Conservation (phyloP, 2,113 vertebrate species). For the Phoenicopterus ruber region DNA sequence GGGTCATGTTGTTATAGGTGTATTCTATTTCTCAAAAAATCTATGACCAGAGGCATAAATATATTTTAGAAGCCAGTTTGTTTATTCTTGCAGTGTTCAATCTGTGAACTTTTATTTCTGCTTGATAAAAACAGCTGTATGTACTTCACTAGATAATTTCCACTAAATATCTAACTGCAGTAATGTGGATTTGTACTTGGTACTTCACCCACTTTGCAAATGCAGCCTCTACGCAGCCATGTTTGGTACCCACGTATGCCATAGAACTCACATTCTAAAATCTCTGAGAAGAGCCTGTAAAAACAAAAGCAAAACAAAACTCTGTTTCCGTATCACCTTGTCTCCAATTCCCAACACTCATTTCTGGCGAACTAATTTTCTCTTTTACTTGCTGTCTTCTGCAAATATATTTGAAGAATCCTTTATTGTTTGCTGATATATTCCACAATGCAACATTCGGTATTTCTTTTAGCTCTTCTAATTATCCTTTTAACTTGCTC, state of each 20-base stretch:
- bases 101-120: background rate
- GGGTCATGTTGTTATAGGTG: background rate
- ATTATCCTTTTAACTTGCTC: constrained; percentile 31
- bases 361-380: constrained; percentile 47
- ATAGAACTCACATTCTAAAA: background rate
- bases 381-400: constrained; percentile 24
- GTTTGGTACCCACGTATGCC: background rate
- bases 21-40: background rate
- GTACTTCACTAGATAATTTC: background rate
- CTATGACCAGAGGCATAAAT: background rate
- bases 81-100: background rate
- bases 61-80: background rate
- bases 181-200: background rate
- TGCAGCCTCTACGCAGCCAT: background rate
- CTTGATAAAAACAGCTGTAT: background rate
- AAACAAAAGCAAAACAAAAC: background rate
- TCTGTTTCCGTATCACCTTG: background rate
- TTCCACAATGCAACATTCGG: background rate
- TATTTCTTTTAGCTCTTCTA: constrained; percentile 21
- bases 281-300: background rate
- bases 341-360: constrained; percentile 6
- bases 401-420: constrained; percentile 48
- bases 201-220: background rate
- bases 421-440: constrained; percentile 42
- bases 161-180: background rate